Evolutionary conservation across 1,140 invertebrate species (phyloP), one percentile per base, ranked within the genome.

Genomic region (Scaptomyza montana): DNA sequence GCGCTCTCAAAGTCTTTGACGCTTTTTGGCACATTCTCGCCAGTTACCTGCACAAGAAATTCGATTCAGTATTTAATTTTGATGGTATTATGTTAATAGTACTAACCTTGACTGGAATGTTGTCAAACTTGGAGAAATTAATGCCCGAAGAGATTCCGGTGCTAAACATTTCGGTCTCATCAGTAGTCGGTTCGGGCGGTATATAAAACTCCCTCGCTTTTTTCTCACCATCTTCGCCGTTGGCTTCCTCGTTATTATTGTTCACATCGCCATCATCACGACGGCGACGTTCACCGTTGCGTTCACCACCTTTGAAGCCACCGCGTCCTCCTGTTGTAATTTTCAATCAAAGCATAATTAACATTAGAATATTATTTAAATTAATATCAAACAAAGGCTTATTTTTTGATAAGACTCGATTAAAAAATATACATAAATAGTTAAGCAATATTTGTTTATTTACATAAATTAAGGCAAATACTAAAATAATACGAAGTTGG

Each of bases 101-200:
- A 50, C 85, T 92, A 57, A 98, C 96, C 80, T 96, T 95, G 0
- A 98, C 95, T 59, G 95, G 94, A 75, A 98, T 98, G 2, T 94
- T 92, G 63, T 98, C 95, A 85, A 97, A 98, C 76, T 97, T 97
- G 36, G 95, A 94, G 91, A 99, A 99, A 91, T 99, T 98, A 6
- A 98, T 97, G 0, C 98, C 98, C 6, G 94, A 94, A 2, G 94
- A 93, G 6, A 97, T 96, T 0, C 94, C 95, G 43, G 92, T 94
- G 25, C 93, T 93, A 78, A 97, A 97, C 5, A 98, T 93, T 45
- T 94, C 94, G 1, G 93, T 92, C 55, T 97, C 96, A 70, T 96
- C 94, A 1, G 94, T 93, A 1, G 94, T 93, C 0, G 95, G 94
- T 30, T 97, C 96, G 0, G 95, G 95, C 0, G 98, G 98, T 56